These are phyloP conservation scores for Drosophila melanica DNA, from an alignment of 1,140 invertebrate species.

Conservation along the genomic window DNA sequence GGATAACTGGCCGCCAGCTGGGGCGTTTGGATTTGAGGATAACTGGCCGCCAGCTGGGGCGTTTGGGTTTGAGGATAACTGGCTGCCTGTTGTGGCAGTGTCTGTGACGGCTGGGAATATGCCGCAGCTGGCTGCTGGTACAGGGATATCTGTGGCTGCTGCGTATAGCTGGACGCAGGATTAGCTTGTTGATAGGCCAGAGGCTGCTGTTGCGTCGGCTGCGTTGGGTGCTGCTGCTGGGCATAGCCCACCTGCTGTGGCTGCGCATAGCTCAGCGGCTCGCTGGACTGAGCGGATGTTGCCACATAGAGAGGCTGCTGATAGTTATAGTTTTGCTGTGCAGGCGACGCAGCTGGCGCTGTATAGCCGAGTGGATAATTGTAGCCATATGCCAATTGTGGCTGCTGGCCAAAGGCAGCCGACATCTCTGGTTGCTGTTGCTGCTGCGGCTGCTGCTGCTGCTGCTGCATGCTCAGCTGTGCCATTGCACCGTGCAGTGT, in stretches of 20 bases:
- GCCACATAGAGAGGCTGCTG: conserved; percentile 76
- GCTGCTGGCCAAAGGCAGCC: conserved; percentile 28
- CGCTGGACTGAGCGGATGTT: conserved; percentile 36
- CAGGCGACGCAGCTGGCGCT: conserved; percentile 15
- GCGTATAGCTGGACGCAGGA: background rate
- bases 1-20: conserved; percentile 52
- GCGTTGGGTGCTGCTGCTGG: background rate
- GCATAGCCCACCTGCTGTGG: conserved; percentile 22
- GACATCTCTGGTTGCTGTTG: conserved; percentile 14
- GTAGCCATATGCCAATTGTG: conserved; percentile 42
- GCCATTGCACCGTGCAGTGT: conserved; percentile 59
- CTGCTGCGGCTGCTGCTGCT: conserved; percentile 38
- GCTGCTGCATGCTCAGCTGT: conserved; percentile 52
- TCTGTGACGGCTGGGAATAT: conserved; percentile 26
- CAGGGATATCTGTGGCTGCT: conserved; percentile 17
- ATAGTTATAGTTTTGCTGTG: conserved; percentile 47
- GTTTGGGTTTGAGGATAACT: conserved; percentile 43
- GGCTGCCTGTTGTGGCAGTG: conserved; percentile 11
- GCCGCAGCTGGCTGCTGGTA: conserved; percentile 22
- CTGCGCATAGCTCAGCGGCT: conserved; percentile 24
- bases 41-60: conserved; percentile 21
- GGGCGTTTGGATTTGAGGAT: conserved; percentile 42
- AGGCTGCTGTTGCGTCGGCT: conserved; percentile 9
- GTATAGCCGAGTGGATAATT: conserved; percentile 41
- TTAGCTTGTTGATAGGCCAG: conserved; percentile 22